These are phyloP conservation scores for Apocheima hispidaria DNA, from an alignment of 2,888 invertebrate genomes.

Conservation along the genomic window DNA sequence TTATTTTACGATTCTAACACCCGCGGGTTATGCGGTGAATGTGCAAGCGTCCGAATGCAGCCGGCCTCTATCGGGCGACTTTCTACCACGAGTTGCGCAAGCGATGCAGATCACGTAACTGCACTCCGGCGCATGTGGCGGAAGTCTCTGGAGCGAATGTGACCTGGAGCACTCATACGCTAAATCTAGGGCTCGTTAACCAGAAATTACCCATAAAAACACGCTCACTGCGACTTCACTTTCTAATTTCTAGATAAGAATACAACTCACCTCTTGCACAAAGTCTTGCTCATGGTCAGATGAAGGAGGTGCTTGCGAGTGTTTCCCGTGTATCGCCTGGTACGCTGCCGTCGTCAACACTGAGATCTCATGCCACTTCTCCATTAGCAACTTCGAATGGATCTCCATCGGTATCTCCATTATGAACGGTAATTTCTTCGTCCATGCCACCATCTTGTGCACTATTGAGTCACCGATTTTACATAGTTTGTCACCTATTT, in stretches of 20 bases:
- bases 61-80: slow-evolving; percentile 74
- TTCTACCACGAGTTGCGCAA: slow-evolving; percentile 82
- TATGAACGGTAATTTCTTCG: slow-evolving; percentile 98
- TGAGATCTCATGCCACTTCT: slow-evolving; percentile 99
- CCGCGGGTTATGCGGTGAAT: slow-evolving; percentile 68
- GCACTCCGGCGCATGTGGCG: slow-evolving; percentile 77
- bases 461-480: slow-evolving; percentile 99
- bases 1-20: slow-evolving; percentile 71
- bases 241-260: slow-evolving; percentile 38
- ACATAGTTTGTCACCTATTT: slow-evolving; percentile 96
- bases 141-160: slow-evolving; percentile 81
- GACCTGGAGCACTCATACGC: slow-evolving; percentile 63
- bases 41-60: slow-evolving; percentile 76
- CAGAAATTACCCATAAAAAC: slow-evolving; percentile 39
- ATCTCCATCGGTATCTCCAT: slow-evolving; percentile 98
- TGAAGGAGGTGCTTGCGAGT: slow-evolving; percentile 76
- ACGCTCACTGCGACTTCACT: slow-evolving; percentile 30
- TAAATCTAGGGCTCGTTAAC: slow-evolving; percentile 61
- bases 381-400: slow-evolving; percentile 97
- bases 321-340: slow-evolving; percentile 94
- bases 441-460: slow-evolving; percentile 99
- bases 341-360: slow-evolving; percentile 97
- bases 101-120: slow-evolving; percentile 84
- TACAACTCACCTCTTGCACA: slow-evolving; percentile 91
- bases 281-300: slow-evolving; percentile 91